Conservation (phyloP, 2,113 vertebrate genomes). For the Tetraodon nigroviridis region DNA sequence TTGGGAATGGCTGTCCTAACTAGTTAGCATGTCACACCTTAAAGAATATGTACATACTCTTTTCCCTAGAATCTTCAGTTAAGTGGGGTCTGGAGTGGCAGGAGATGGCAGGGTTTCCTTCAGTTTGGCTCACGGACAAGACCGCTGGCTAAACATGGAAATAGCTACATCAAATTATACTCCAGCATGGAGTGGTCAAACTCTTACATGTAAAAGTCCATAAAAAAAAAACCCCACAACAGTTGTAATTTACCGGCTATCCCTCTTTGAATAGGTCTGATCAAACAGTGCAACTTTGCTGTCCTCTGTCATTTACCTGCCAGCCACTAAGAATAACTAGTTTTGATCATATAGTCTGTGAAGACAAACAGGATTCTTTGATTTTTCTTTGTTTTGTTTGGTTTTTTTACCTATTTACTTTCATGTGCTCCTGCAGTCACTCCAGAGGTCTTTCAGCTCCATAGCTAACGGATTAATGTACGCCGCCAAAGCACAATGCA, state of each 20-base stretch:
- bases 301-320: conserved; percentile 55
- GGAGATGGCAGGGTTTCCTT: conserved; percentile 14
- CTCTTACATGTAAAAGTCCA: conserved; percentile 5
- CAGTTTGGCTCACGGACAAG: conserved; percentile 3
- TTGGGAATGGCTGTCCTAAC: conserved; percentile 17
- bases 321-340: conserved; percentile 43
- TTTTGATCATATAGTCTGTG: conserved; percentile 49
- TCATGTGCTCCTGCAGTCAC: conserved; percentile 38
- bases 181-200: conserved; percentile 5
- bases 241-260: conserved; percentile 32
- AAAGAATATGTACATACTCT: not conserved
- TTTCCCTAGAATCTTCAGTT: conserved; percentile 2
- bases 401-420: conserved; percentile 49
- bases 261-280: conserved; percentile 33
- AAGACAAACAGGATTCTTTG: conserved; percentile 51
- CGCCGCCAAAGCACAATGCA: conserved; percentile 35
- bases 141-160: conserved; percentile 19
- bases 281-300: conserved; percentile 50
- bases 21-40: conserved; percentile 17
- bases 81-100: conserved; percentile 6
- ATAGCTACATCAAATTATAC: conserved; percentile 1
- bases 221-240: conserved; percentile 32
- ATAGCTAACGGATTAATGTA: conserved; percentile 11
- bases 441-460: conserved; percentile 39
- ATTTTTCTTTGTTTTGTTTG: conserved; percentile 52